Evolutionary conservation across 92 coral and sea anemone species (phyloP).

Genomic region (Palythoa caribaeorum): DNA sequence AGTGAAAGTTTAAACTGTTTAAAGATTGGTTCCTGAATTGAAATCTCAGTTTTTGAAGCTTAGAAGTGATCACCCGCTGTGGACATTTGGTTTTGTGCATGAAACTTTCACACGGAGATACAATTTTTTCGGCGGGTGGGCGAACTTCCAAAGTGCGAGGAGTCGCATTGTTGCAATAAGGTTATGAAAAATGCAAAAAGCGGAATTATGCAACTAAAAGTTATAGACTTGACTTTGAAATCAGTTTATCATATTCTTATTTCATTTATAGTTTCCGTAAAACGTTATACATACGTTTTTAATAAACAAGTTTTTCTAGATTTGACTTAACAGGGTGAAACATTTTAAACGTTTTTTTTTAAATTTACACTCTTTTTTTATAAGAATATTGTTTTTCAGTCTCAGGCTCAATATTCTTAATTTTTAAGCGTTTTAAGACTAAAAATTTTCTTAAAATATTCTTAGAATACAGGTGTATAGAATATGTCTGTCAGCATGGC

Average conservation of each 20-base stretch:
- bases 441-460: no score
- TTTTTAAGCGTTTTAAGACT: no score
- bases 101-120: background rate
- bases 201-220: no score
- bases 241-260: background rate
- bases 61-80: slow-evolving; percentile 3
- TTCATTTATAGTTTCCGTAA: background rate
- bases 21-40: background rate
- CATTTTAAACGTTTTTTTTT: no score
- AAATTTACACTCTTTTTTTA: no score
- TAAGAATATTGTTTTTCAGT: no score
- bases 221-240: background rate
- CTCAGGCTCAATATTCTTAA: no score
- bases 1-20: background rate
- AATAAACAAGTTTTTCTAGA: background rate
- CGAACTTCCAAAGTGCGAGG: no score
- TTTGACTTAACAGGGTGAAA: background rate
- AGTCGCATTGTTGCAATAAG: background rate
- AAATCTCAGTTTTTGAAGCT: background rate
- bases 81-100: background rate
- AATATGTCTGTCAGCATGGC: no score
- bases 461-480: no score
- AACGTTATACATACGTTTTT: background rate
- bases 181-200: background rate
- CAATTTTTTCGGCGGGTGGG: slow-evolving; percentile 12